Base-by-base conservation (phyloP, 2,113 vertebrate genomes). In the Pseudorhombus dupliciocellatus region DNA sequence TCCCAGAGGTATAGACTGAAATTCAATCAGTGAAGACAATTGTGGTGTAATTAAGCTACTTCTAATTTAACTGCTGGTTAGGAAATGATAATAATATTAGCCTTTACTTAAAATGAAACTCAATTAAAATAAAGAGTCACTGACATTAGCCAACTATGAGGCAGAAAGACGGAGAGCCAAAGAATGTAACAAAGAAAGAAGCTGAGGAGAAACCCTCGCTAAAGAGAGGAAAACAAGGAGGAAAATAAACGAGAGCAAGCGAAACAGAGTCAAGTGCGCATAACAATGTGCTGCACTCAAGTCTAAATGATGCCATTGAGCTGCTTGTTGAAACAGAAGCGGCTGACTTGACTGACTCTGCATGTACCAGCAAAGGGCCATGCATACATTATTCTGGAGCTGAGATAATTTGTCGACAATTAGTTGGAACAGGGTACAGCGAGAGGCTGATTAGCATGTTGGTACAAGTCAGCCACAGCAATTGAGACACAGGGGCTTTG, bases 331-430 rank as follows among this genome's bases (percentile, higher is more conserved):
- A 84, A 89, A 90, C 76, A 79, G 53, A 58, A 66, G 64, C 67
- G 30, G 79, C 30, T 61, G 71, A 84, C 70, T 88, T 66, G 75
- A 70, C 79, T 78, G 55, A 70, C 70, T 85, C 59, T 86, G 71
- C 78, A 66, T 70, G 74, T 80, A 40, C 51, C 84, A 73, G 81
- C 58, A 55, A 75, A 84, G 77, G 79, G 75, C 75, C 69, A 62
- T 53, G 88, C 86, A 91, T 95, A 95, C 92, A 94, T 97, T 96
- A 95, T 79, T 93, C 93, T 92, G 81, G 89, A 92, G 93, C 77
- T 81, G 83, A 87, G 90, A 95, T 88, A 78, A 91, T 92, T 89
- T 92, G 88, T 91, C 73, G 75, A 89, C 91, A 91, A 88, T 91
- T 90, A 92, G 84, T 71, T 71, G 73, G 79, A 87, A 91, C 86